Percentiles rank a stretch among this genome's conserved stretches.
Evolutionary conservation across 2,797 vertebrate species (phyloP).

Genomic region (Rhinophrynus dorsalis): DNA sequence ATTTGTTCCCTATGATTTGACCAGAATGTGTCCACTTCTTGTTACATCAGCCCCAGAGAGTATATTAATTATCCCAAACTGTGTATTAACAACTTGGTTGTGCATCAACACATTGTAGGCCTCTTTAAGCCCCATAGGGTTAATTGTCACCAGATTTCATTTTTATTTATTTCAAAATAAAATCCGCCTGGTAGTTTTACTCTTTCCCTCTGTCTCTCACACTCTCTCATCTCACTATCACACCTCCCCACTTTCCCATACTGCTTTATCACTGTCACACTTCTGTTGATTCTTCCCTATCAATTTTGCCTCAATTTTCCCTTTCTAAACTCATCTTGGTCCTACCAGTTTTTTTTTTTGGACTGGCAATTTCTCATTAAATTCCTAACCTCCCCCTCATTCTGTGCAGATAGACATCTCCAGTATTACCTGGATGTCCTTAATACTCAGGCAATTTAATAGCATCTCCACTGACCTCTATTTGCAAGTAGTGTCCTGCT

Average conservation of each 20-base stretch:
- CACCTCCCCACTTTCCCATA: conserved; percentile 9
- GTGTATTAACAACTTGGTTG: too few species aligned
- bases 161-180: not conserved
- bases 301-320: conserved; percentile 43
- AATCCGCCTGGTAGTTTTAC: not conserved
- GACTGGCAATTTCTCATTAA: conserved; percentile 35
- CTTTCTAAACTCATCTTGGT: conserved; percentile 15
- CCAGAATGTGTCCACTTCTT: too few species aligned
- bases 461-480: conserved; percentile 41
- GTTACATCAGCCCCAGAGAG: too few species aligned
- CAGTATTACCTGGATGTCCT: conserved; percentile 37
- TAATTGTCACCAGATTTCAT: not conserved
- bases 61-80: too few species aligned
- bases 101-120: too few species aligned
- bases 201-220: conserved; percentile 18
- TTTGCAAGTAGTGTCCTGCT: conserved; percentile 45
- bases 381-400: conserved; percentile 21
- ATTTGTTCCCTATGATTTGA: too few species aligned
- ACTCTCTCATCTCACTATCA: conserved; percentile 15
- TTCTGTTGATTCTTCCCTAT: conserved; percentile 42
- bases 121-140: too few species aligned
- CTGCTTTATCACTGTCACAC: conserved; percentile 10
- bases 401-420: conserved; percentile 36
- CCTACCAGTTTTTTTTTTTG: conserved; percentile 13
- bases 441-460: conserved; percentile 42